Evolutionary conservation across 1,140 invertebrate species (phyloP).

Genomic region (Drosophila murphyi): DNA sequence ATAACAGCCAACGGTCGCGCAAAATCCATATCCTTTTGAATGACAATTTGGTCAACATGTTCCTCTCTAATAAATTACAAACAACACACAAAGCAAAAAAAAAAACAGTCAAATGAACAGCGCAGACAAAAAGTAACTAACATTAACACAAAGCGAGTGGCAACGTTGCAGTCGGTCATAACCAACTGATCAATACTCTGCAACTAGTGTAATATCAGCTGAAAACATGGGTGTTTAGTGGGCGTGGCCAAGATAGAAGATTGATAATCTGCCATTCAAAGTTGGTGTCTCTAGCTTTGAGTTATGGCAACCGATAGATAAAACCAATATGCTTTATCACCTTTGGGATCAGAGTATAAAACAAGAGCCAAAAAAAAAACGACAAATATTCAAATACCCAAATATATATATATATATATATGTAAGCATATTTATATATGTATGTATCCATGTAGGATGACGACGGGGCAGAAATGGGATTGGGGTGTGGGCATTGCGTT

Average conservation of each 20-base stretch:
- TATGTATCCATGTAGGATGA: not conserved
- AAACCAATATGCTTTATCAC: not conserved
- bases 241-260: too few species aligned
- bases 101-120: conserved; percentile 54
- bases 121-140: conserved; percentile 72
- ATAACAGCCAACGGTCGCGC: conserved; percentile 38
- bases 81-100: conserved; percentile 45
- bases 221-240: not conserved
- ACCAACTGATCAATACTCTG: not conserved
- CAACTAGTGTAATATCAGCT: not conserved
- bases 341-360: not conserved
- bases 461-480: not conserved
- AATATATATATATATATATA: conserved; percentile 11
- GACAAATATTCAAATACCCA: conserved; percentile 23
- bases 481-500: conserved; percentile 26
- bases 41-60: conserved; percentile 82
- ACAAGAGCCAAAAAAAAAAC: not conserved
- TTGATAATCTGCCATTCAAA: too few species aligned
- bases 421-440: conserved; percentile 8
- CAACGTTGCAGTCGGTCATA: not conserved
- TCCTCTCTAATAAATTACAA: conserved; percentile 81
- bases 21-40: conserved; percentile 73
- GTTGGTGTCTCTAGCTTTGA: too few species aligned
- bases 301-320: not conserved
- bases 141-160: conserved; percentile 22